Conservation (phyloP, 2,113 vertebrate species). For the Grus americana region DNA sequence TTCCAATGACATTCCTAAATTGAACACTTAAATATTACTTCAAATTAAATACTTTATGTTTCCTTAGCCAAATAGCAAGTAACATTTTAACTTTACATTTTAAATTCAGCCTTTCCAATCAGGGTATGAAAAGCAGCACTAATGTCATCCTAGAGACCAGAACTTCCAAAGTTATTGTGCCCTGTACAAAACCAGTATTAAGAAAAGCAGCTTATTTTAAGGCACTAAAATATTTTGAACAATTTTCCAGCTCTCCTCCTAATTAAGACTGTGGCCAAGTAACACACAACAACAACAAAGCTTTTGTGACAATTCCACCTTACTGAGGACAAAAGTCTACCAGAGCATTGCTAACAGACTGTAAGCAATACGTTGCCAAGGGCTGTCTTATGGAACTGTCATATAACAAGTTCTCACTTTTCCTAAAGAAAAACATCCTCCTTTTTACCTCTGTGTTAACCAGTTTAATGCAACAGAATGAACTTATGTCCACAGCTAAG, state of each 20-base stretch:
- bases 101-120: background rate
- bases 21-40: background rate
- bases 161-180: background rate
- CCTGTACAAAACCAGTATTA: constrained; percentile 30
- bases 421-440: background rate
- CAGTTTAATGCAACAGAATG: background rate
- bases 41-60: background rate
- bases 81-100: background rate
- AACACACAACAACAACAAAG: background rate
- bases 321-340: background rate
- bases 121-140: background rate
- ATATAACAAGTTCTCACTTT: background rate
- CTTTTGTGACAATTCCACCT: constrained; percentile 16
- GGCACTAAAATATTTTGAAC: constrained; percentile 24
- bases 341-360: background rate
- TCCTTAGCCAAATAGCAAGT: background rate
- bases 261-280: constrained; percentile 21
- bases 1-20: background rate
- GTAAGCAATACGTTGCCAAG: background rate
- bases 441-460: background rate
- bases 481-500: background rate
- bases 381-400: background rate
- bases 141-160: background rate
- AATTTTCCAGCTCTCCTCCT: background rate
- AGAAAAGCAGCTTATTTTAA: constrained; percentile 61